Percentiles rank a stretch among this genome's conserved stretches.
Evolutionary conservation across 2,113 vertebrate species (phyloP).

Genomic region (Grallaria varia): DNA sequence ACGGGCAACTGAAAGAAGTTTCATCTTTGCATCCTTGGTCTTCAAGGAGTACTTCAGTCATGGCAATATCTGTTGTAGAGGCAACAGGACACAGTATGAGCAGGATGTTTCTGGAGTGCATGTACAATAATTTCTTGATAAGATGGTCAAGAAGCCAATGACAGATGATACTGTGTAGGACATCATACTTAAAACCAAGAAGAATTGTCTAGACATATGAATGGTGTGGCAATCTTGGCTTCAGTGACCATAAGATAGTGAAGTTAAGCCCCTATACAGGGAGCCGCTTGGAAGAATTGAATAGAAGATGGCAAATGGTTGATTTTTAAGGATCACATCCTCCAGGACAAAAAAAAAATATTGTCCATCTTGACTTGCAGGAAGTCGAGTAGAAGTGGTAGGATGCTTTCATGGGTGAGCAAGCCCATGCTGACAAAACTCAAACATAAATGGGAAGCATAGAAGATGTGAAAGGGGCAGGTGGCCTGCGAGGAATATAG

Average conservation of each 20-base stretch:
- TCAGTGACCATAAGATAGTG: background rate
- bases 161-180: background rate
- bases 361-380: background rate
- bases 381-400: background rate
- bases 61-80: background rate
- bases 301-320: background rate
- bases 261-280: background rate
- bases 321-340: background rate
- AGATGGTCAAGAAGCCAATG: background rate
- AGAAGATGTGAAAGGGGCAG: background rate
- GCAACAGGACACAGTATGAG: background rate
- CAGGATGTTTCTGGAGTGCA: background rate
- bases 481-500: background rate
- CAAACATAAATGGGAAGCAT: background rate
- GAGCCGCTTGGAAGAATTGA: background rate
- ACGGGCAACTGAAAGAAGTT: background rate
- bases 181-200: background rate
- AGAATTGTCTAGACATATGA: background rate
- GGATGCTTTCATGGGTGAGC: background rate
- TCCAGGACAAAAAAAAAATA: background rate
- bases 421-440: background rate
- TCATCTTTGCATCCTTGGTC: background rate
- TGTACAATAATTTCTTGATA: background rate
- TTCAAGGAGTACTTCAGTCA: background rate
- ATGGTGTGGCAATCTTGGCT: background rate